Evolutionary conservation across 2,888 invertebrate species (phyloP).

Genomic region (Dusona sp.): DNA sequence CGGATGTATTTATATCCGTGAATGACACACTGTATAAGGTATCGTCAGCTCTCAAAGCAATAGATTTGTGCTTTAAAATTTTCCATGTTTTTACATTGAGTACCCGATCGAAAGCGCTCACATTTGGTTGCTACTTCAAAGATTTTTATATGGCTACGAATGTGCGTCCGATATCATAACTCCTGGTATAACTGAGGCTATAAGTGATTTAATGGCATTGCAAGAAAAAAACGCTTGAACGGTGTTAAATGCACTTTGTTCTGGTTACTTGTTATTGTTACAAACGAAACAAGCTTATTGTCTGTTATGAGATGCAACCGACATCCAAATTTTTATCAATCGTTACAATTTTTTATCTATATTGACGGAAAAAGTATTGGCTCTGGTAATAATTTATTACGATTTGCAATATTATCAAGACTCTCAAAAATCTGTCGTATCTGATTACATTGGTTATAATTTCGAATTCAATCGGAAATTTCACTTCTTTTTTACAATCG

Average conservation of each 20-base stretch:
- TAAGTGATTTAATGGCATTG: slow-evolving; percentile 21
- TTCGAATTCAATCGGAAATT: neutral
- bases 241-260: neutral
- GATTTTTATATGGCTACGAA: slow-evolving; percentile 6
- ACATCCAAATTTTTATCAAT: no score
- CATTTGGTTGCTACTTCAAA: slow-evolving; percentile 39
- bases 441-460: neutral
- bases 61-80: slow-evolving; percentile 34
- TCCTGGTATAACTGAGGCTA: slow-evolving; percentile 6
- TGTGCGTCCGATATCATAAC: slow-evolving; percentile 23
- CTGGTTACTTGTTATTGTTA: slow-evolving; percentile 3
- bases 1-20: slow-evolving; percentile 24
- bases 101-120: slow-evolving; percentile 43
- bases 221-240: slow-evolving; percentile 8
- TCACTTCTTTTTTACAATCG: neutral
- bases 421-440: neutral
- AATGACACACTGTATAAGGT: slow-evolving; percentile 39
- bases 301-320: no score
- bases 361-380: no score
- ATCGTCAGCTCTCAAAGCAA: slow-evolving; percentile 37
- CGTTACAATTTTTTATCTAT: no score
- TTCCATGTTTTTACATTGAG: slow-evolving; percentile 32
- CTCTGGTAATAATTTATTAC: neutral
- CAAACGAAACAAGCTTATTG: no score
- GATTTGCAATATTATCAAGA: neutral